Conservation (phyloP, 2,888 invertebrate genomes). For the Drosophila yooni region DNA sequence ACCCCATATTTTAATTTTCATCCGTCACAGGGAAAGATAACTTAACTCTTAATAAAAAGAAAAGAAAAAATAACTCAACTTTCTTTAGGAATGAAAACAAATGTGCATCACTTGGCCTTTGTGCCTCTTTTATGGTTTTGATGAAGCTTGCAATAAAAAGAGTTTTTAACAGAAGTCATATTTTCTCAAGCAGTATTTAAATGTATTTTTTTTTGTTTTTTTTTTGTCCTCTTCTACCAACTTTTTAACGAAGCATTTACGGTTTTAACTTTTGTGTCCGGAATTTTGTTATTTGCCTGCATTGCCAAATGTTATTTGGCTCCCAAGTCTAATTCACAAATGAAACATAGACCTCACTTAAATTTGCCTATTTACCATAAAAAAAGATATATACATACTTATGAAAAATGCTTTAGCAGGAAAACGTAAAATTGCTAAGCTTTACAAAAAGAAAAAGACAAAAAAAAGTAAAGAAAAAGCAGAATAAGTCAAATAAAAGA, state of each 20-base stretch:
- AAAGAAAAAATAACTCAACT: constrained; percentile 3
- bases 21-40: background rate
- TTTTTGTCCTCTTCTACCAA: constrained; percentile 3
- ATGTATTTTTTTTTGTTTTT: background rate
- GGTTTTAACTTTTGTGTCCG: background rate
- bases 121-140: background rate
- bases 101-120: constrained; percentile 15
- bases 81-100: constrained; percentile 6
- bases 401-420: constrained; percentile 40
- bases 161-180: constrained; percentile 3
- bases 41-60: constrained; percentile 4
- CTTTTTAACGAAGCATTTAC: constrained; percentile 5
- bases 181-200: constrained; percentile 11
- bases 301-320: constrained; percentile 27
- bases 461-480: background rate
- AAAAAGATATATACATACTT: constrained; percentile 26
- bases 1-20: background rate
- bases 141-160: constrained; percentile 7
- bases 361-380: constrained; percentile 51
- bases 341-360: constrained; percentile 49
- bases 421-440: constrained; percentile 29
- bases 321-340: constrained; percentile 45
- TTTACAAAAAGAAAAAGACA: constrained; percentile 1
- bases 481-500: constrained; percentile 65
- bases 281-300: constrained; percentile 8